Evolutionary conservation across 2,797 vertebrate species (phyloP).

Genomic region (Prionace glauca): DNA sequence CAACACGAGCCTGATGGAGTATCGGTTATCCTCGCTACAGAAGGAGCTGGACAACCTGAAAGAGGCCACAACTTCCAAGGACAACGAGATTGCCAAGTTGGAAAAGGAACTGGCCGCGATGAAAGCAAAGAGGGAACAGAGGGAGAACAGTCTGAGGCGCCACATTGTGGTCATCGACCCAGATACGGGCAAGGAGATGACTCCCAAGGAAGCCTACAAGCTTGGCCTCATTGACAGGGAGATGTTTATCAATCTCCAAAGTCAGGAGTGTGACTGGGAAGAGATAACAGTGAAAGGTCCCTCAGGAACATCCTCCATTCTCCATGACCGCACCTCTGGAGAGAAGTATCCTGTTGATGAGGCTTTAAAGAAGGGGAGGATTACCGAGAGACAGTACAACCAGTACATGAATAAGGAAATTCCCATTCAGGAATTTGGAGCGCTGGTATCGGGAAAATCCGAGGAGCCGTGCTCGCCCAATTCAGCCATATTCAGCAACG

Average conservation of each 20-base stretch:
- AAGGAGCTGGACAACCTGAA: slow-evolving; percentile 77
- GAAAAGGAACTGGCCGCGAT: slow-evolving; percentile 75
- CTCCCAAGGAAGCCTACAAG: slow-evolving; percentile 83
- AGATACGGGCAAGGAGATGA: slow-evolving; percentile 86
- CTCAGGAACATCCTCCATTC: slow-evolving; percentile 78
- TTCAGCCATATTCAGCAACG: not conserved
- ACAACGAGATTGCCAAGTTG: slow-evolving; percentile 77
- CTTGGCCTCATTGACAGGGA: slow-evolving; percentile 92
- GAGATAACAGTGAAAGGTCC: slow-evolving; percentile 88
- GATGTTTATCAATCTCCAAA: slow-evolving; percentile 90
- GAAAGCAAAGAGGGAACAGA: slow-evolving; percentile 82
- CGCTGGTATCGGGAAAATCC: slow-evolving; percentile 75
- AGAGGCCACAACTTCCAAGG: slow-evolving; percentile 73
- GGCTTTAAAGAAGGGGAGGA: slow-evolving; percentile 70
- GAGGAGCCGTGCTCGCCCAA: too few relatives aligned
- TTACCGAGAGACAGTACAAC: slow-evolving; percentile 73
- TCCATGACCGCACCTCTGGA: slow-evolving; percentile 89
- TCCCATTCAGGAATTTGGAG: slow-evolving; percentile 89
- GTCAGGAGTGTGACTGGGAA: slow-evolving; percentile 97
- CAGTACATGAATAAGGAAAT: slow-evolving; percentile 89
- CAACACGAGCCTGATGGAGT: slow-evolving; percentile 62
- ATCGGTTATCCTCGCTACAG: slow-evolving; percentile 75
- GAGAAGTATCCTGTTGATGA: slow-evolving; percentile 91
- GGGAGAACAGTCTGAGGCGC: slow-evolving; percentile 86
- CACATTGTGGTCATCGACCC: slow-evolving; percentile 96